phyloP scores from a whole-genome alignment of 2,797 vertebrate species.

The Micromesistius poutassou region DNA sequence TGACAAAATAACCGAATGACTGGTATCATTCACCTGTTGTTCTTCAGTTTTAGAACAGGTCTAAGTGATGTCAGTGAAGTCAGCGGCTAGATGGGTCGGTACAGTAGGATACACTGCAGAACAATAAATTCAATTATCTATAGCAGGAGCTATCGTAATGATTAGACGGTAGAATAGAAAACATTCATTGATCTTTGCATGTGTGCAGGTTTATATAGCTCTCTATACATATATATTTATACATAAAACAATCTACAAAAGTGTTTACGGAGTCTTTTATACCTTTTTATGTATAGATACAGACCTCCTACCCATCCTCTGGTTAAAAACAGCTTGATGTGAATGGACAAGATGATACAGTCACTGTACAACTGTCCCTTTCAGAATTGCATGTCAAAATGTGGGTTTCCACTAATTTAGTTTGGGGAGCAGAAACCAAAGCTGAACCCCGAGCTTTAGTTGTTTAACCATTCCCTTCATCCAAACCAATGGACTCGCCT shows the following conservation, averaged over 20 bases:
- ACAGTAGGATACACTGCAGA: not conserved
- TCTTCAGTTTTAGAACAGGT: not conserved
- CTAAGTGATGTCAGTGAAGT: not conserved
- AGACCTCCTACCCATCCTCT: not conserved
- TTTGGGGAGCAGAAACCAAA: no score
- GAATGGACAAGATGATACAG: not conserved
- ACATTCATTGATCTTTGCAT: not conserved
- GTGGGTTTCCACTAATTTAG: not conserved
- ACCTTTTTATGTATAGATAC: not conserved
- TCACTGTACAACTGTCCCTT: not conserved
- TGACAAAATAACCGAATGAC: not conserved
- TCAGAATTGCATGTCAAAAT: not conserved
- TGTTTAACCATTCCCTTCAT: not conserved
- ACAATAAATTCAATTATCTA: not conserved
- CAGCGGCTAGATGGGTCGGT: not conserved
- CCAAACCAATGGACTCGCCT: not conserved
- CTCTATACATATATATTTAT: not conserved
- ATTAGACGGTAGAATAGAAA: not conserved
- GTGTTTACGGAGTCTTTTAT: not conserved
- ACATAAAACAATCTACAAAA: not conserved
- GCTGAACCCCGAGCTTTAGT: no score
- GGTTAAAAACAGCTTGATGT: not conserved
- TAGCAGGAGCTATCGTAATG: not conserved
- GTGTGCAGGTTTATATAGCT: not conserved
- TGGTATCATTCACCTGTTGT: not conserved